phyloP scores from a whole-genome alignment of 2,797 vertebrate species.

The Bucorvus abyssinicus region DNA sequence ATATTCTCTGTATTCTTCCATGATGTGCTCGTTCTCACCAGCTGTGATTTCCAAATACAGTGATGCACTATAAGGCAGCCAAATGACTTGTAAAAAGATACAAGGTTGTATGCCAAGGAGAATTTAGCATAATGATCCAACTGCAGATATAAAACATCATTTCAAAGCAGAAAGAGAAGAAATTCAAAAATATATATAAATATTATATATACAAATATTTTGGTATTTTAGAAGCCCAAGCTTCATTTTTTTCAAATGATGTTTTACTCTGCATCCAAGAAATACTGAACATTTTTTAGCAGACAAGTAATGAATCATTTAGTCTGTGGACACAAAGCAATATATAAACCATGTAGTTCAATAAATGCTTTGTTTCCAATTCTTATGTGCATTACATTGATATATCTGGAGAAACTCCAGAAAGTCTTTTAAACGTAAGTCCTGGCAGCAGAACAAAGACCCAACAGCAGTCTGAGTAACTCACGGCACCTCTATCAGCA shows the following conservation, averaged over 20 bases:
- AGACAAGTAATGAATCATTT: neutral
- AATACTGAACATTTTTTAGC: neutral
- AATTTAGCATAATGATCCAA: conserved; percentile 8
- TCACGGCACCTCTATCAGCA: fast-evolving
- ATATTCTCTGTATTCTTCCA: neutral
- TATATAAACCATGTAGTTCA: neutral
- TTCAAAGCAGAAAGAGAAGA: conserved; percentile 2
- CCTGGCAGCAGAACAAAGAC: neutral
- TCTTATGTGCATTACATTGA: neutral
- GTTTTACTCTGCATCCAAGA: neutral
- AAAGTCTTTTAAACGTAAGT: neutral
- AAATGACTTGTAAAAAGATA: conserved; percentile 23
- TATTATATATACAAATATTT: neutral
- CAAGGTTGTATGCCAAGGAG: neutral
- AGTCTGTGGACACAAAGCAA: neutral
- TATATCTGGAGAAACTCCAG: neutral
- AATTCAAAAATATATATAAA: neutral
- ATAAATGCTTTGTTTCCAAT: neutral
- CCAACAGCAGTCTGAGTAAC: neutral
- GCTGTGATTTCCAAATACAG: conserved; percentile 30
- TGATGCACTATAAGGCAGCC: conserved; percentile 3
- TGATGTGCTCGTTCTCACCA: neutral
- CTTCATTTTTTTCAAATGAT: neutral
- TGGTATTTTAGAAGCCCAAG: neutral
- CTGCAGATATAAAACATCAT: neutral